Evolutionary conservation across 2,888 invertebrate species (phyloP).

Genomic region (Marasmarcha lunaedactyla): DNA sequence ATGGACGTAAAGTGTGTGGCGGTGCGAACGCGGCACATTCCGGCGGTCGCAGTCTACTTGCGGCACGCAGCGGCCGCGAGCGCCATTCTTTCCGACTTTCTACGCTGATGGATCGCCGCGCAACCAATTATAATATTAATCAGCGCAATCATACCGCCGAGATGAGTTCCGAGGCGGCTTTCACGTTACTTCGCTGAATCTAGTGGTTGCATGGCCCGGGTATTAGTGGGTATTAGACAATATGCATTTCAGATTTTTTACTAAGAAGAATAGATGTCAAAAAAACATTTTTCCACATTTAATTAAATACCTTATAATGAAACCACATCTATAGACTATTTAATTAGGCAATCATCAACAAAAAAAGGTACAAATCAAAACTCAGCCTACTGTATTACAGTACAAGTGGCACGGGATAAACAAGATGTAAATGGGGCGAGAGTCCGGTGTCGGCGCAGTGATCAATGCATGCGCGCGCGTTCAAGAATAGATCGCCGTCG

Average conservation of each 20-base stretch:
- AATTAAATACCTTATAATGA: too few relatives aligned
- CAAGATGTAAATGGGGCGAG: slow-evolving; percentile 43
- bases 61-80: slow-evolving; percentile 21
- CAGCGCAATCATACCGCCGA: slow-evolving; percentile 55
- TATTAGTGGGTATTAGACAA: too few relatives aligned
- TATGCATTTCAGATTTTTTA: too few relatives aligned
- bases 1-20: slow-evolving; percentile 2
- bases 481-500: slow-evolving; percentile 32
- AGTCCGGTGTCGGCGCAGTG: slow-evolving; percentile 23
- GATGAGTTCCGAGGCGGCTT: slow-evolving; percentile 51
- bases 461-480: slow-evolving; percentile 13
- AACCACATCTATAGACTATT: too few relatives aligned
- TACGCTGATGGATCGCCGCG: slow-evolving; percentile 63
- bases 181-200: slow-evolving; percentile 28
- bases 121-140: slow-evolving; percentile 68
- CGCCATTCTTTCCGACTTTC: slow-evolving; percentile 61
- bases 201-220: not conserved
- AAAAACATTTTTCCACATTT: too few relatives aligned
- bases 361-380: too few relatives aligned
- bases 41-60: slow-evolving; percentile 57
- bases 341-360: too few relatives aligned
- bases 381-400: too few relatives aligned
- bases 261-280: too few relatives aligned
- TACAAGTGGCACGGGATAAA: slow-evolving; percentile 15
- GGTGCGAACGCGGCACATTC: slow-evolving; percentile 32